Evolutionary conservation across 2,797 vertebrate species (phyloP).

Genomic region (Erpetoichthys calabaricus): DNA sequence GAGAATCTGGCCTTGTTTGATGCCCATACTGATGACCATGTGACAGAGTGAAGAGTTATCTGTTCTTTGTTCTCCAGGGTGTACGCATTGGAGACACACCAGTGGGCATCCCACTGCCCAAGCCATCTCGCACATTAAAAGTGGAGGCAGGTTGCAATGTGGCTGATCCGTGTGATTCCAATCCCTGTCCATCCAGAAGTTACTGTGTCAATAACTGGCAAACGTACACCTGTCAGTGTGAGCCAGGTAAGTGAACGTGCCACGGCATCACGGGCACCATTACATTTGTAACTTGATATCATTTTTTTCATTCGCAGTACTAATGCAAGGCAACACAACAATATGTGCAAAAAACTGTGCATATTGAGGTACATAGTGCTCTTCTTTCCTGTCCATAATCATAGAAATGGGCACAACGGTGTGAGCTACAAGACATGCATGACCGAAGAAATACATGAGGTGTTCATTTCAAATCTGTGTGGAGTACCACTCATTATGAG

Average conservation of each 20-base stretch:
- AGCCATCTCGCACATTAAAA: slow-evolving; percentile 62
- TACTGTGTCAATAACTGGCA: slow-evolving; percentile 80
- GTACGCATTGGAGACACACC: slow-evolving; percentile 73
- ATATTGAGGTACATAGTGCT: too few relatives aligned
- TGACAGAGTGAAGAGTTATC: slow-evolving; percentile 6
- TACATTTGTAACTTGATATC: too few relatives aligned
- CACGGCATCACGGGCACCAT: too few relatives aligned
- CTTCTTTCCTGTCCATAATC: too few relatives aligned
- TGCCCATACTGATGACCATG: slow-evolving; percentile 2
- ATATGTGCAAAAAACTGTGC: too few relatives aligned
- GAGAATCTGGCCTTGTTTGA: slow-evolving; percentile 16
- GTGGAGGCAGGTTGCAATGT: slow-evolving; percentile 75
- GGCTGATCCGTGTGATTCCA: slow-evolving; percentile 66
- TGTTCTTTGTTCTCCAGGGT: slow-evolving; percentile 47
- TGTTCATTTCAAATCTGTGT: too few relatives aligned
- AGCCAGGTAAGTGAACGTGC: slow-evolving; percentile 64
- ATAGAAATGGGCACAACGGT: too few relatives aligned
- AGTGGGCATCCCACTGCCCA: slow-evolving; percentile 56
- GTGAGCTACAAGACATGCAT: too few relatives aligned
- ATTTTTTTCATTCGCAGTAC: too few relatives aligned
- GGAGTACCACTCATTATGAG: too few relatives aligned
- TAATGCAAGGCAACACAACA: too few relatives aligned
- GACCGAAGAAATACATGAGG: too few relatives aligned
- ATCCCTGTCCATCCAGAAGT: slow-evolving; percentile 73
- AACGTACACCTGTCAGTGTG: slow-evolving; percentile 69